Conservation (phyloP, 1,140 invertebrate species). For the Thaumetopoea pityocampa region DNA sequence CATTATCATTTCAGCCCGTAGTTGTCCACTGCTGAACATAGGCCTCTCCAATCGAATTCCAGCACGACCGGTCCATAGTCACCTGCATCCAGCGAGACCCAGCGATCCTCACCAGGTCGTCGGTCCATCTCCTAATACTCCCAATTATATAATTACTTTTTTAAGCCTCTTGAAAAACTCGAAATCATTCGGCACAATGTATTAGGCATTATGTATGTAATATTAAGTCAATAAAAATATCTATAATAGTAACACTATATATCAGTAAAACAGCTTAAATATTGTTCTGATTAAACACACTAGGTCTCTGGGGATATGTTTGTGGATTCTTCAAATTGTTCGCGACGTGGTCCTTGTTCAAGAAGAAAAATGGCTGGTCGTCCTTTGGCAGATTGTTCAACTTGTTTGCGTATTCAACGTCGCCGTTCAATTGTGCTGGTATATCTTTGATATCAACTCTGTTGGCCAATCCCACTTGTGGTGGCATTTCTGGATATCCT, state of each 20-base stretch:
- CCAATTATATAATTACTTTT: too few relatives aligned
- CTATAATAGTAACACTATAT: neutral
- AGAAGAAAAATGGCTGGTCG: conserved; percentile 64
- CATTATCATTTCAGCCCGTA: too few relatives aligned
- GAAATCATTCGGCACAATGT: too few relatives aligned
- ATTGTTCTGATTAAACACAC: conserved; percentile 16
- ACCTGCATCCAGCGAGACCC: too few relatives aligned
- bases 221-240: neutral
- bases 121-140: too few relatives aligned
- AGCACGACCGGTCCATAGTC: too few relatives aligned
- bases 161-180: too few relatives aligned
- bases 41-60: too few relatives aligned
- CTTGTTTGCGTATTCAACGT: conserved; percentile 41
- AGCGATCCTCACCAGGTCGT: too few relatives aligned
- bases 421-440: conserved; percentile 39
- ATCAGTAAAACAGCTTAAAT: conserved; percentile 1
- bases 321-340: conserved; percentile 21
- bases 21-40: too few relatives aligned
- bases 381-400: conserved; percentile 47
- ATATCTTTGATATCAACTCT: conserved; percentile 2
- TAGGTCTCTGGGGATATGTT: conserved; percentile 23
- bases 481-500: conserved; percentile 12
- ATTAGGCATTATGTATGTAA: neutral
- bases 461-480: neutral
- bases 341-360: conserved; percentile 31